Base-by-base conservation (phyloP, 2,797 vertebrate genomes). In the Antrozous pallidus region DNA sequence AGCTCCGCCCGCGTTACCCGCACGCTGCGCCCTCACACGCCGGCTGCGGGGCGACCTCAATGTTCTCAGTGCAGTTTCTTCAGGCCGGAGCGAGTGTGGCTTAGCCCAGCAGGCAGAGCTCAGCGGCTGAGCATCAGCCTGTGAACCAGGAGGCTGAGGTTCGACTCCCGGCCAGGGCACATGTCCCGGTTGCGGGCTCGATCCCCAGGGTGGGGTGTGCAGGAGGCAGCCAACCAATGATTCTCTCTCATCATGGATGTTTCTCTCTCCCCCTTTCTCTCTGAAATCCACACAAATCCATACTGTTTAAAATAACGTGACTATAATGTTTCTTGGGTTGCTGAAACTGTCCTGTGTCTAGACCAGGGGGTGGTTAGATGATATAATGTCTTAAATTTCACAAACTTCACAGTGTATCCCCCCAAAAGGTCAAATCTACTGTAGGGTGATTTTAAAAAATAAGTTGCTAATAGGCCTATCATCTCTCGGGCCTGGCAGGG, bases 331-430 rank as follows among this genome's bases (percentile, higher is more conserved):
- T 82, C 69, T 13, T 2, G 42, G 33, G 47, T 17, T 56, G 70
- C 69, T 5, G 12, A 49, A 58, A 73, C 40, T 49, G 26, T 47
- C 67, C 24, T 45, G 20, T 49, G 80, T 38, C 47, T 56, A 28
- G 9, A 42, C 7, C 1, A 8, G 1, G 36, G 38, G 11, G n/a
- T 17, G 10, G 58, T 70, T 31, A 81, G 38, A 16, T 1, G 36
- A 56, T 24, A 67, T 36, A n/a, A 49, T 3, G 26, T 69, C 47
- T 92, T 75, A 31, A 73, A 92, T 74, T 51, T 88, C 49, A 31
- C n/a, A n/a, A n/a, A n/a, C n/a, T n/a, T n/a, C n/a, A n/a, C n/a
- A n/a, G n/a, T n/a, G n/a, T n/a, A n/a, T n/a, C n/a, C n/a, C n/a
- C n/a, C n/a, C n/a, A n/a, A n/a, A 36, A 69, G 58, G 65, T 24